Conservation (phyloP, 2,797 vertebrate species). For the Limnodromus scolopaceus region DNA sequence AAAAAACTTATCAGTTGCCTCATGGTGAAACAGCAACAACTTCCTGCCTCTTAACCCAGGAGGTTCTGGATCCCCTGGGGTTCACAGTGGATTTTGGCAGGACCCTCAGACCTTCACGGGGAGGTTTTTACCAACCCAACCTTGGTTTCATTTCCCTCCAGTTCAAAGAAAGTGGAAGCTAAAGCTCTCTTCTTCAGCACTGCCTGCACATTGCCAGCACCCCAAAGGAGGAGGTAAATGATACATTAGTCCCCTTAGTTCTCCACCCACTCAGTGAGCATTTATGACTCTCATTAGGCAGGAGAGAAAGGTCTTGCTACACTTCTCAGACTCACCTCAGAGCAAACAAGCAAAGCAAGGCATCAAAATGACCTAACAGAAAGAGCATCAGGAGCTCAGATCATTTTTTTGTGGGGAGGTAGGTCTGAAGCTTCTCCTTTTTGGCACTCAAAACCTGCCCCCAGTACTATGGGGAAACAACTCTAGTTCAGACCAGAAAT, state of each 20-base stretch:
- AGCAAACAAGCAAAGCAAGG: background rate
- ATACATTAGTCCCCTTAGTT: background rate
- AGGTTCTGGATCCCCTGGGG: background rate
- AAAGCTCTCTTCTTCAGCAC: background rate
- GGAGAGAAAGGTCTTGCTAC: background rate
- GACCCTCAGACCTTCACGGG: background rate
- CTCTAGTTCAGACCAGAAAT: background rate
- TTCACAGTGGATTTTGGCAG: background rate
- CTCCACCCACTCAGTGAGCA: background rate
- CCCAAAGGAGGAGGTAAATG: background rate
- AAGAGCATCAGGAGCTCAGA: background rate
- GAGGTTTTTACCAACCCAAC: background rate
- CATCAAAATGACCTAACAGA: background rate
- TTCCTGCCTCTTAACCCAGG: background rate
- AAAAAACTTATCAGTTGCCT: background rate
- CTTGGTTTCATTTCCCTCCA: background rate
- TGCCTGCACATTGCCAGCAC: background rate
- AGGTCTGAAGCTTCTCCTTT: background rate
- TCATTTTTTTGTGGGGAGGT: background rate
- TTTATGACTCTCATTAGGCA: fast-evolving
- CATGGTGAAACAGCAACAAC: background rate
- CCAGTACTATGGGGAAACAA: background rate
- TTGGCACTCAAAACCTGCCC: background rate
- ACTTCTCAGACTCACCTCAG: background rate
- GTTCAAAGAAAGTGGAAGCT: background rate